Percentiles rank a stretch among this genome's conserved stretches.
Evolutionary conservation across 2,888 invertebrate species (phyloP).

Genomic region (Trachelus tabidus): DNA sequence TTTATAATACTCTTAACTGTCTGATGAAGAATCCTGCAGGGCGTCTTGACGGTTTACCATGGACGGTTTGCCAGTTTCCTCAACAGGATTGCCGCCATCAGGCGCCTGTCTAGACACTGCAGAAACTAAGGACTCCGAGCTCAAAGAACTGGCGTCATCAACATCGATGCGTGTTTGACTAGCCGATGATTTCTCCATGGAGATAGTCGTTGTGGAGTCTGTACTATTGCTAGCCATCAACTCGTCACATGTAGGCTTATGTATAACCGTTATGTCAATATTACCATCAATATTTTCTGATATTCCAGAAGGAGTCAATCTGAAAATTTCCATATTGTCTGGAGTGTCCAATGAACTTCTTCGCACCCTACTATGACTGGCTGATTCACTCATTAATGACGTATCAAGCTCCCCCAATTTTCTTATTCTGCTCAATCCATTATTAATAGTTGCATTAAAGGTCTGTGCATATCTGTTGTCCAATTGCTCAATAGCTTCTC

Average conservation of each 20-base stretch:
- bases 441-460: constrained; percentile 46
- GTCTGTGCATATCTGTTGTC: constrained; percentile 53
- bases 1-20: constrained; percentile 14
- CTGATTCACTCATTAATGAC: constrained; percentile 15
- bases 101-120: constrained; percentile 60
- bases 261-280: constrained; percentile 46
- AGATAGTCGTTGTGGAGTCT: constrained; percentile 36
- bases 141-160: constrained; percentile 38
- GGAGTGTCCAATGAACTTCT: constrained; percentile 14
- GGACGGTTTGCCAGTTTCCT: constrained; percentile 42
- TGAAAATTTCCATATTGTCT: constrained; percentile 32
- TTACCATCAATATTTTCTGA: constrained; percentile 49
- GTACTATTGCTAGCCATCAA: constrained; percentile 38
- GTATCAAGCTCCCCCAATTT: constrained; percentile 34
- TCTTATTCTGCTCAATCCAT: constrained; percentile 41
- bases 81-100: constrained; percentile 60
- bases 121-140: constrained; percentile 45
- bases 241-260: constrained; percentile 46
- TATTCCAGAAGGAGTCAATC: constrained; percentile 43
- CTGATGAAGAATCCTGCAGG: constrained; percentile 34
- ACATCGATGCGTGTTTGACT: constrained; percentile 30
- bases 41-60: constrained; percentile 25
- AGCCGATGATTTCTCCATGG: constrained; percentile 33
- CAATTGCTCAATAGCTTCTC: constrained; percentile 47
- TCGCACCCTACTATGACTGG: constrained; percentile 10